Evolutionary conservation across 53 echinoderm and acorn worm species (phyloP).

Genomic region (Luidia sarsii): DNA sequence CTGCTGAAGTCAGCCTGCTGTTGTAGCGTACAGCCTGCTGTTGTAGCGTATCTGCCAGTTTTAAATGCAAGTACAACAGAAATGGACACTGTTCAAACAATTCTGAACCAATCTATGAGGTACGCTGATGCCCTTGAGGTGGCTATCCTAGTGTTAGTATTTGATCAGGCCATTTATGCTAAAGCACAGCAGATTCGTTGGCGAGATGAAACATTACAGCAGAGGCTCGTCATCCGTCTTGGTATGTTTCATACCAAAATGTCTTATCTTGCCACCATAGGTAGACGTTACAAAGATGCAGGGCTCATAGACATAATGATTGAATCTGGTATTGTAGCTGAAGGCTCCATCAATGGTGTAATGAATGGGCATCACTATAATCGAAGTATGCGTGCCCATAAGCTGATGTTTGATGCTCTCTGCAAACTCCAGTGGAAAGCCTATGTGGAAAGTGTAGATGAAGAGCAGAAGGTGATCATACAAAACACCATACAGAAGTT

Average conservation of each 20-base stretch:
- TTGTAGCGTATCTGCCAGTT: conserved; percentile 70
- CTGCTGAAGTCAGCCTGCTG: neutral
- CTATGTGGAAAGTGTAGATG: conserved; percentile 19
- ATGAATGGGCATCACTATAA: conserved; percentile 64
- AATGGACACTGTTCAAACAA: conserved; percentile 63
- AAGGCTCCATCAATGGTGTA: conserved; percentile 53
- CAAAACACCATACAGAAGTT: neutral
- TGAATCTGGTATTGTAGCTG: conserved; percentile 53
- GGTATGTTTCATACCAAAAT: conserved; percentile 61
- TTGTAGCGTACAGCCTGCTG: no score
- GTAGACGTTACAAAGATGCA: conserved; percentile 60
- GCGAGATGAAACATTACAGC: conserved; percentile 1
- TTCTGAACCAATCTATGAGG: conserved; percentile 44
- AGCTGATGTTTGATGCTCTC: conserved; percentile 32
- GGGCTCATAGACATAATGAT: conserved; percentile 62
- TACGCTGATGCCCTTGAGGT: conserved; percentile 53
- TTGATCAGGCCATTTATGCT: conserved; percentile 25
- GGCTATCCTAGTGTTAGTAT: conserved; percentile 16
- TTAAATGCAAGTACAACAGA: conserved; percentile 66
- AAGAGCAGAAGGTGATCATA: neutral
- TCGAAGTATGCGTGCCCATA: conserved; percentile 43
- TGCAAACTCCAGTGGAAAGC: conserved; percentile 30
- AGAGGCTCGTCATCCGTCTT: conserved; percentile 36
- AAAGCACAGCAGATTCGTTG: conserved; percentile 44
- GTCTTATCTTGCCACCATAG: conserved; percentile 46